These are phyloP conservation scores for Hyppa rectilinea DNA, from an alignment of 2,888 invertebrate species.

Conservation along the genomic window DNA sequence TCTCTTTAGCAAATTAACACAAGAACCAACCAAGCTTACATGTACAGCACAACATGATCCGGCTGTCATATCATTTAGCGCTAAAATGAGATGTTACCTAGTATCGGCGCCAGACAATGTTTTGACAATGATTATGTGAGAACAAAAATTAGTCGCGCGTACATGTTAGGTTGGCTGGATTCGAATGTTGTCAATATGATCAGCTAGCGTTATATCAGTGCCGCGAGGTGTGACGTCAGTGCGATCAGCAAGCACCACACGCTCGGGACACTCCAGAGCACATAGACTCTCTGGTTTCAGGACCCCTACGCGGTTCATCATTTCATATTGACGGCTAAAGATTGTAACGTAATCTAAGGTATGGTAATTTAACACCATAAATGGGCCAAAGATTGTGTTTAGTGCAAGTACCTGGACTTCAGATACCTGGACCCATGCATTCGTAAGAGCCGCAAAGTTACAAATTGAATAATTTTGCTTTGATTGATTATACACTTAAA, in stretches of 20 bases:
- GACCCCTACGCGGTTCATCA: constrained; percentile 90
- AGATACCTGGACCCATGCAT: background rate
- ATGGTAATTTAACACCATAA: background rate
- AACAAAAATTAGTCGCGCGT: background rate
- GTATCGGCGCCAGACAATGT: background rate
- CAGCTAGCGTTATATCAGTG: constrained; percentile 84
- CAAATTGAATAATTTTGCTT: background rate
- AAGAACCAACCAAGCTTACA: background rate
- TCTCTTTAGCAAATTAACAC: too few species aligned
- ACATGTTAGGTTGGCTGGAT: background rate
- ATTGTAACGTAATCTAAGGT: background rate
- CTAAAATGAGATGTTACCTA: too few species aligned
- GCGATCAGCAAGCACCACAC: constrained; percentile 75
- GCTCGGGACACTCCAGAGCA: constrained; percentile 81
- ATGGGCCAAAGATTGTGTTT: background rate
- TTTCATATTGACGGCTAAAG: constrained; percentile 49
- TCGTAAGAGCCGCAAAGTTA: background rate
- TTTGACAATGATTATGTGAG: too few species aligned
- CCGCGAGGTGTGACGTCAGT: constrained; percentile 55
- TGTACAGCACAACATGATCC: background rate
- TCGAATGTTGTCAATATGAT: constrained; percentile 64
- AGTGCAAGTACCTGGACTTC: background rate
- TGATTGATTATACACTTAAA: too few species aligned
- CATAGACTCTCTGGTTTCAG: constrained; percentile 86
- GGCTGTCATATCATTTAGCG: background rate